Evolutionary conservation across 2,113 vertebrate species (phyloP).

Genomic region (Passer domesticus): DNA sequence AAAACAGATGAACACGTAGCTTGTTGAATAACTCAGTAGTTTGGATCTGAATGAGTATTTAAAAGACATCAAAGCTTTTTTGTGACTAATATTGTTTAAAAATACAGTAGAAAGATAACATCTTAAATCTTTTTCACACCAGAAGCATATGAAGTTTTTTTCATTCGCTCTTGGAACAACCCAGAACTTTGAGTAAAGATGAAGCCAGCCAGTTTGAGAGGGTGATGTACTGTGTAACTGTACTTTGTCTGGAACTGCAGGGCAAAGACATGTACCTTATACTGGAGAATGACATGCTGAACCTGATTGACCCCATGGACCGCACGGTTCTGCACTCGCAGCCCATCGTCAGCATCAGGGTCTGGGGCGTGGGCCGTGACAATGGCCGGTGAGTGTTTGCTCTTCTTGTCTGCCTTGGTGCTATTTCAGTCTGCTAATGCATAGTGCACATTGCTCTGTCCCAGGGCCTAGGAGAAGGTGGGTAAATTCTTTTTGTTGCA

Average conservation of each 20-base stretch:
- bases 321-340: slow-evolving; percentile 90
- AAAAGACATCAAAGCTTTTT: background rate
- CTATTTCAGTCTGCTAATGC: background rate
- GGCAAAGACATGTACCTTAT: slow-evolving; percentile 95
- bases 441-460: background rate
- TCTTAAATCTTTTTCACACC: background rate
- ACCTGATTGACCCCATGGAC: slow-evolving; percentile 92
- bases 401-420: background rate
- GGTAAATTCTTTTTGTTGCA: background rate
- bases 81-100: background rate
- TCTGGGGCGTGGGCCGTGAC: slow-evolving; percentile 96
- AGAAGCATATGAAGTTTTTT: background rate
- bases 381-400: slow-evolving; percentile 85
- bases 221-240: background rate
- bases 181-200: background rate
- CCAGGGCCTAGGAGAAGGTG: background rate
- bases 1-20: background rate
- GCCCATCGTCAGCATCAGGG: slow-evolving; percentile 95
- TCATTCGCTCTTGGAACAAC: background rate
- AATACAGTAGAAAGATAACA: background rate
- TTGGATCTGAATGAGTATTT: background rate
- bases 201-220: background rate
- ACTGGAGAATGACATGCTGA: slow-evolving; percentile 90
- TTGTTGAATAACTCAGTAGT: background rate
- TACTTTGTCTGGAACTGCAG: slow-evolving; percentile 66